Evolutionary conservation across 2,113 vertebrate genomes (phyloP).

Genomic region (Leptodactylus fuscus): DNA sequence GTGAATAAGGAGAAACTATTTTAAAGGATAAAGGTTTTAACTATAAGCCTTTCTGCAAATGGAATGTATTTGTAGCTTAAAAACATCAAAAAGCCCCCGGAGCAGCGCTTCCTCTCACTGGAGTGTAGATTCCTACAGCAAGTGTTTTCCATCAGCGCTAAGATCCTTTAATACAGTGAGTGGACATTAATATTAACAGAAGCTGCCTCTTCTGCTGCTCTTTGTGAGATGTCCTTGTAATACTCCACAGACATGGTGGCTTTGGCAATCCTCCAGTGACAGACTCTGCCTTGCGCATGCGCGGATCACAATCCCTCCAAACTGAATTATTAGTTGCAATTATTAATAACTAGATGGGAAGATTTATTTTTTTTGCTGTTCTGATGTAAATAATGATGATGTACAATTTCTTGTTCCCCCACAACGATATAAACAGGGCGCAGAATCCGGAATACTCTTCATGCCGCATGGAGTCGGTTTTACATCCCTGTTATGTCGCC

Average conservation of each 20-base stretch:
- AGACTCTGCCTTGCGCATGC: constrained; percentile 34
- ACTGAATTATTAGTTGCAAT: constrained; percentile 21
- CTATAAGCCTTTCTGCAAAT: constrained; percentile 51
- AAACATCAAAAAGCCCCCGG: constrained; percentile 43
- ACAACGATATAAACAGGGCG: background rate
- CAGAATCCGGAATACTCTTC: background rate
- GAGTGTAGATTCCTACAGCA: constrained; percentile 32
- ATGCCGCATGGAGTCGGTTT: background rate
- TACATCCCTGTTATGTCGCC: background rate
- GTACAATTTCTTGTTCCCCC: too few species aligned
- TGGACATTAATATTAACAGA: constrained; percentile 3
- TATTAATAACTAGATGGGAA: background rate
- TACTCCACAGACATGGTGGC: constrained; percentile 39
- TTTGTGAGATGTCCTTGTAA: constrained; percentile 47
- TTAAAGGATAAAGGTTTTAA: constrained; percentile 58
- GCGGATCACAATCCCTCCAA: background rate
- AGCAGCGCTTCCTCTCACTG: background rate
- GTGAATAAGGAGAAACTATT: constrained; percentile 43
- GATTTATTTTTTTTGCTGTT: background rate
- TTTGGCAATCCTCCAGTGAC: constrained; percentile 42
- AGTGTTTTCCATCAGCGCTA: constrained; percentile 47
- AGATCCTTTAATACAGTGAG: constrained; percentile 19
- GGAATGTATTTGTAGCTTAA: constrained; percentile 52
- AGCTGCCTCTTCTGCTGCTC: background rate
- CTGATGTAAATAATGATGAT: background rate